A percentile compares a stretch with the other conserved stretches of the same genome.
Conservation (phyloP, 2,888 invertebrate genomes). For the Boloria selene region DNA sequence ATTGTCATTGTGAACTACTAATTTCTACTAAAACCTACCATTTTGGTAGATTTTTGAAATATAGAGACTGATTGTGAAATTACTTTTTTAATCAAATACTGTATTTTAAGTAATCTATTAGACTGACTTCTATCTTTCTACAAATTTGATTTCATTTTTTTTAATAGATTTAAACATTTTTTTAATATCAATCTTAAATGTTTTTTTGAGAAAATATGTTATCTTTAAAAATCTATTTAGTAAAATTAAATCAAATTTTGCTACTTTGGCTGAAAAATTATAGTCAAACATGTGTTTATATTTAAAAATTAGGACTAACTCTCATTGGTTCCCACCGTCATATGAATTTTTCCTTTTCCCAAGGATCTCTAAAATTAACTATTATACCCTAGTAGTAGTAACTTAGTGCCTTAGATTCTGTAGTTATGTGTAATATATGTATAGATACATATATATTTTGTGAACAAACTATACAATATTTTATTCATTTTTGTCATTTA, state of each 20-base stretch:
- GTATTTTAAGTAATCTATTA: background rate
- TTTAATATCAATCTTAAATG: background rate
- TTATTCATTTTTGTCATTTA: no score
- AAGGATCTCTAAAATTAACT: slow-evolving; percentile 3
- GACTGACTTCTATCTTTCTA: slow-evolving; percentile 3
- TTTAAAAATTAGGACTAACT: slow-evolving; percentile 6
- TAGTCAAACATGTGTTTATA: background rate
- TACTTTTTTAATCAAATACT: background rate
- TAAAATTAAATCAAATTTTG: background rate
- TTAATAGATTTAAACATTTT: background rate
- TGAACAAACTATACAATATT: slow-evolving; percentile 7
- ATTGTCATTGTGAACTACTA: slow-evolving; percentile 11
- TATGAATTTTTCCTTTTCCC: slow-evolving; percentile 25
- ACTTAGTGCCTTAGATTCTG: slow-evolving; percentile 35
- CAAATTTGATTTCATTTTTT: slow-evolving; percentile 5
- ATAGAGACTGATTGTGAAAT: slow-evolving; percentile 17
- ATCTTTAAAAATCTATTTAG: no score
- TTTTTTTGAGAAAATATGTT: background rate
- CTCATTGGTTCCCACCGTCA: slow-evolving; percentile 48
- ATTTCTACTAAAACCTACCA: slow-evolving; percentile 19
- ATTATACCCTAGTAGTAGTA: slow-evolving; percentile 16
- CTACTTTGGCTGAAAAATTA: background rate
- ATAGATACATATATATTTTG: slow-evolving; percentile 4
- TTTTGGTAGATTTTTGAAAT: slow-evolving; percentile 24
- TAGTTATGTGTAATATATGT: slow-evolving; percentile 5